Evolutionary conservation across 2,888 invertebrate species (phyloP).

Genomic region (Pollenia angustigena): DNA sequence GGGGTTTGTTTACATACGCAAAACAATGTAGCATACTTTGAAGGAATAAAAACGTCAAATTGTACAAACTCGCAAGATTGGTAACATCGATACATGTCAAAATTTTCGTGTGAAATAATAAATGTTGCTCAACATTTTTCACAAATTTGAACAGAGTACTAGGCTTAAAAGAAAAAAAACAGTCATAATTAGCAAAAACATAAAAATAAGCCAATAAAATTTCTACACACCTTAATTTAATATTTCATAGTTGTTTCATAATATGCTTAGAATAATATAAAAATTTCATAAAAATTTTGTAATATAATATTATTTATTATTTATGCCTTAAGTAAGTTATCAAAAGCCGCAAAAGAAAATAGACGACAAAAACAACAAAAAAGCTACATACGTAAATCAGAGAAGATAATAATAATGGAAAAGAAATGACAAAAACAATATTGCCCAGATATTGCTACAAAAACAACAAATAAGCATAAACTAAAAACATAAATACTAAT

Average conservation of each 20-base stretch:
- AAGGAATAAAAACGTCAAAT: too few species aligned
- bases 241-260: slow-evolving; percentile 1
- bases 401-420: slow-evolving; percentile 65
- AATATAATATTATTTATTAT: slow-evolving; percentile 41
- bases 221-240: background rate
- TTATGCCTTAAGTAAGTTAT: slow-evolving; percentile 72
- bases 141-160: too few species aligned
- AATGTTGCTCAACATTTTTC: too few species aligned
- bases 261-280: slow-evolving; percentile 16
- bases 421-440: slow-evolving; percentile 60
- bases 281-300: slow-evolving; percentile 32
- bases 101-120: too few species aligned
- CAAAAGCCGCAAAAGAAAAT: slow-evolving; percentile 38
- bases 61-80: too few species aligned
- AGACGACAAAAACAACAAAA: background rate
- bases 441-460: slow-evolving; percentile 18
- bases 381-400: background rate
- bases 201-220: background rate
- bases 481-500: slow-evolving; percentile 29
- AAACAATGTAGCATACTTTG: too few species aligned
- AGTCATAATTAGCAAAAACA: background rate
- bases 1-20: too few species aligned
- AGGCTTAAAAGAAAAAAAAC: background rate
- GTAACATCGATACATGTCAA: too few species aligned
- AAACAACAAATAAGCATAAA: slow-evolving; percentile 26